Evolutionary conservation across 2,888 invertebrate genomes (phyloP), one percentile per base, ranked within the genome.

Genomic region (Byasa hedistus): DNA sequence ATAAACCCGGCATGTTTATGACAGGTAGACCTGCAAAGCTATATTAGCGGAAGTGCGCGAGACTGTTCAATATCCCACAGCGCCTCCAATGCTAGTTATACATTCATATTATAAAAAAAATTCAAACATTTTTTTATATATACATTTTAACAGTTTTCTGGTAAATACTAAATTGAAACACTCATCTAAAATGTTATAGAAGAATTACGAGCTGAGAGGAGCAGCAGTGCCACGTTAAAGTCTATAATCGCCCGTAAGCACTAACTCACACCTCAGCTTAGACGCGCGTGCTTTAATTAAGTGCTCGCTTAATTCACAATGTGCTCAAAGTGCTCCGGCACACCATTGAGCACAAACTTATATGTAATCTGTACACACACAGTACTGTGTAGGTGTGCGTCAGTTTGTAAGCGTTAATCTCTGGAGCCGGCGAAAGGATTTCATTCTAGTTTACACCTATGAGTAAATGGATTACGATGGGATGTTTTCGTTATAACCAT

Each of bases 161-260:
- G n/a, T n/a, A n/a, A n/a, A n/a, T n/a, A n/a, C n/a, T n/a, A n/a
- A n/a, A n/a, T n/a, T n/a, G n/a, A n/a, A 39, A 39, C 39, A 15
- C 1, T 39, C 39, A 1, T 39, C 39, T 39, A 39, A 39, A 39
- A 39, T 15, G 39, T 39, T 39, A 39, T 39, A 39, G 51, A 21
- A 51, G 51, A 51, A n/a, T 51, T 51, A 21, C 51, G 21, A 39
- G 39, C 8, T 21, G 10, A 51, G 21, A 1, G 51, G n/a, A n/a
- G n/a, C 21, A 51, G 56, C 56, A 21, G 19, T 48, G 23, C 23
- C 36, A 51, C 64, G 51, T 61, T 54, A 61, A 66, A 61, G 61
- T 61, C 19, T 52, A 52, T 66, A 66, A 66, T 61, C 65, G 57
- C 24, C 57, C 39, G 65, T 66, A 57, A 66, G 61, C 65, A 64